phyloP scores from a whole-genome alignment of 1,140 invertebrate genomes.

The Ridgeia piscesae region DNA sequence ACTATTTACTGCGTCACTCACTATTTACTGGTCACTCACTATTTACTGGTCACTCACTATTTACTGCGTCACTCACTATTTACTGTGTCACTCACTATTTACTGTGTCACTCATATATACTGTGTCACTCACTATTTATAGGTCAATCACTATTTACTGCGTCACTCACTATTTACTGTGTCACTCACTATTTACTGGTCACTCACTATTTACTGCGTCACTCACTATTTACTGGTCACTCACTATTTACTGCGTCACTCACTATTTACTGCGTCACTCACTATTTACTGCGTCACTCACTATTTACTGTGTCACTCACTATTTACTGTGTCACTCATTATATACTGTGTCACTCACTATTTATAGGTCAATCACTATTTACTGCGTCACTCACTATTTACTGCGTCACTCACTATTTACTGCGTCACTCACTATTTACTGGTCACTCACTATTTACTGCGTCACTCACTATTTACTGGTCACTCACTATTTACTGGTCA shows the following conservation, averaged over 20 bases:
- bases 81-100: neutral
- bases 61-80: neutral
- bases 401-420: neutral
- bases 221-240: neutral
- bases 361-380: no score
- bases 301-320: neutral
- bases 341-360: neutral
- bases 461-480: neutral
- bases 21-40: neutral
- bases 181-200: neutral
- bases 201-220: neutral
- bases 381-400: neutral
- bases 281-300: neutral
- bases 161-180: neutral
- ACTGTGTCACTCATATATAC: no score
- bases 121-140: no score
- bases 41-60: neutral
- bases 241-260: neutral
- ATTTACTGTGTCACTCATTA: neutral
- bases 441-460: neutral
- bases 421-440: neutral
- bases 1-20: neutral
- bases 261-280: neutral
- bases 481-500: neutral
- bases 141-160: neutral